A percentile compares a stretch with the other conserved stretches of the same genome.
Conservation (phyloP, 2,888 invertebrate species). For the Fragum fragum region DNA sequence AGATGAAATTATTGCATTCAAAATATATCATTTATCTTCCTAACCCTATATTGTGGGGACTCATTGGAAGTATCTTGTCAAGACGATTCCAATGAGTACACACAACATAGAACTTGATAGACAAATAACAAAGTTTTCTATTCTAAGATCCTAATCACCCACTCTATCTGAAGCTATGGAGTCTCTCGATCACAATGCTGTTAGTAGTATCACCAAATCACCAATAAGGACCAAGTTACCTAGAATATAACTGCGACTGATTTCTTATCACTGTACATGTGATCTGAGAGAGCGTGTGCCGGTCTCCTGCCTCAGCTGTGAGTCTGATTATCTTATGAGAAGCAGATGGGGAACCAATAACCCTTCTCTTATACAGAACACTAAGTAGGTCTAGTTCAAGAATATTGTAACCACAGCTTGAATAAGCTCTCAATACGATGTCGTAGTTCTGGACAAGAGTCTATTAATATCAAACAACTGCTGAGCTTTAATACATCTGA, state of each 20-base stretch:
- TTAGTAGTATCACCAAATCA: not conserved
- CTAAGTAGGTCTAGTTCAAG: too few species aligned
- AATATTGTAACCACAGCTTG: too few species aligned
- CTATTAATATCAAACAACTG: too few species aligned
- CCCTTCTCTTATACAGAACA: too few species aligned
- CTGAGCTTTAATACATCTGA: too few species aligned
- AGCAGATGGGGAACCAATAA: not conserved
- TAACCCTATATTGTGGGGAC: not conserved
- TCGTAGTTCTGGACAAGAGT: too few species aligned
- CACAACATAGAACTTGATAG: not conserved
- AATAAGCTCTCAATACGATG: too few species aligned
- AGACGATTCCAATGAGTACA: slow-evolving; percentile 12
- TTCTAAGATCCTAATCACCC: too few species aligned
- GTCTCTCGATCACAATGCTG: not conserved
- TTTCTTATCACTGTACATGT: slow-evolving; percentile 17
- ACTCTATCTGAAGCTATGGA: too few species aligned
- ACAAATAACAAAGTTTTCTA: not conserved
- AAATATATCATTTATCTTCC: not conserved
- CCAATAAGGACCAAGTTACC: slow-evolving; percentile 1
- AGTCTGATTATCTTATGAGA: not conserved
- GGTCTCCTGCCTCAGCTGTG: not conserved
- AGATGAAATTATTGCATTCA: not conserved
- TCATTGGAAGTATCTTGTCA: not conserved
- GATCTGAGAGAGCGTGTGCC: not conserved
- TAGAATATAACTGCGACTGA: slow-evolving; percentile 17